Evolutionary conservation across 2,888 invertebrate genomes (phyloP).

Genomic region (Dasypogon diadema): DNA sequence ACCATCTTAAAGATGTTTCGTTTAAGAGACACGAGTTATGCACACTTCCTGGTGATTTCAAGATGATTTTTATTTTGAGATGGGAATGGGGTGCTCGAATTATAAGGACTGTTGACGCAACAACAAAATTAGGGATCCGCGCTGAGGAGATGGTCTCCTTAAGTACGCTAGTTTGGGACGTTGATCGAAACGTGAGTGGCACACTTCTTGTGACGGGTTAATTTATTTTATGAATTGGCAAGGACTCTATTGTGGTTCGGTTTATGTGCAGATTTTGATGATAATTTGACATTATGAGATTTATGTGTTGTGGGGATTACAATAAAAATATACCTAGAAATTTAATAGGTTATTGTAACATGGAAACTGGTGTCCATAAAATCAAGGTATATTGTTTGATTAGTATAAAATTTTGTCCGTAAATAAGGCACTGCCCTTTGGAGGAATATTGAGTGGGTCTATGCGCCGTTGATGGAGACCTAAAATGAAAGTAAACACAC

Average conservation of each 20-base stretch:
- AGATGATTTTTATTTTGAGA: constrained; percentile 25
- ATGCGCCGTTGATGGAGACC: no score
- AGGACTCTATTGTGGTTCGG: constrained; percentile 1
- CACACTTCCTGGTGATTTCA: constrained; percentile 52
- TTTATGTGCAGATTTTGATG: constrained; percentile 13
- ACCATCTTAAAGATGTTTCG: constrained; percentile 44
- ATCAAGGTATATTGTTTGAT: no score
- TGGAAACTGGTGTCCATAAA: no score
- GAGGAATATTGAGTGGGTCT: no score
- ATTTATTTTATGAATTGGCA: constrained; percentile 22
- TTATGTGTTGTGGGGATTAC: no score
- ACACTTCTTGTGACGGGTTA: constrained; percentile 34
- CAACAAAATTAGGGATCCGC: constrained; percentile 25
- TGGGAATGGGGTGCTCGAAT: constrained; percentile 32
- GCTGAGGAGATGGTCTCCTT: not conserved
- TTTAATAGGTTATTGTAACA: no score
- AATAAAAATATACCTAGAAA: no score
- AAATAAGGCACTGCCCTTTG: no score
- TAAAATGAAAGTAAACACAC: no score
- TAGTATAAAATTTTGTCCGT: no score
- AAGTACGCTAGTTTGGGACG: constrained; percentile 10
- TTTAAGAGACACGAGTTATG: constrained; percentile 51
- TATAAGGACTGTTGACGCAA: constrained; percentile 42
- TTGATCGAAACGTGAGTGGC: constrained; percentile 39
- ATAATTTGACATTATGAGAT: constrained; percentile 19